Percentiles rank a stretch among this genome's conserved stretches.
phyloP scores from a whole-genome alignment of 2,113 vertebrate species.

The Mastomys coucha region DNA sequence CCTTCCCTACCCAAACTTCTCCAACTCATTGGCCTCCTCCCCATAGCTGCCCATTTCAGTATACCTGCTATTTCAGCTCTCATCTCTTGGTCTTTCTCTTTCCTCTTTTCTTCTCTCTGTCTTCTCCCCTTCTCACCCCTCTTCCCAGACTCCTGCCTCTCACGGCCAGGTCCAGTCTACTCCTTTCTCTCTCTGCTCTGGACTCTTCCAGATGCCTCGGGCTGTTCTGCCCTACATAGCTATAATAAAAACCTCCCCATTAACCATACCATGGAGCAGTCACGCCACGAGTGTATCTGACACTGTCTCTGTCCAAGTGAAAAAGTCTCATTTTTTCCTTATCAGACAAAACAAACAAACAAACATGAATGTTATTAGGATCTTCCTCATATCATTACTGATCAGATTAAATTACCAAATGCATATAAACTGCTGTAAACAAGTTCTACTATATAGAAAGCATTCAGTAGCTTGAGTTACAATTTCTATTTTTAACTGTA shows the following conservation, averaged over 20 bases:
- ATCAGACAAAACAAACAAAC: background rate
- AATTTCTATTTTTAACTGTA: conserved; percentile 16
- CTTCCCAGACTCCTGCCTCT: background rate
- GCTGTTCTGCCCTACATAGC: background rate
- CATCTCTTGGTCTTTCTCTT: background rate
- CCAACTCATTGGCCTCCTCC: background rate
- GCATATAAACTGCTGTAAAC: background rate
- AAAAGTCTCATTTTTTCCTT: background rate
- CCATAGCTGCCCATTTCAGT: background rate
- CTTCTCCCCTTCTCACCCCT: background rate
- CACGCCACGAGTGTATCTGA: background rate
- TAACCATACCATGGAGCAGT: background rate
- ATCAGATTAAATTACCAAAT: conserved; percentile 21
- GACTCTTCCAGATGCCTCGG: background rate
- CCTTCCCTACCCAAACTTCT: background rate
- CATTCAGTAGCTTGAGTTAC: background rate
- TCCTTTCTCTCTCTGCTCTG: background rate
- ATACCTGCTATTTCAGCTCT: background rate
- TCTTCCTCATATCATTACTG: background rate
- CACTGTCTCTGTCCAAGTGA: background rate
- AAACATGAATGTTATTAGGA: background rate
- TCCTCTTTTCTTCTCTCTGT: too few relatives aligned
- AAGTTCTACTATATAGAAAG: background rate
- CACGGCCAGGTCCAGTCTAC: background rate
- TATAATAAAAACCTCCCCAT: background rate